Evolutionary conservation across 2,113 vertebrate species (phyloP).

Genomic region (Propithecus coquereli): DNA sequence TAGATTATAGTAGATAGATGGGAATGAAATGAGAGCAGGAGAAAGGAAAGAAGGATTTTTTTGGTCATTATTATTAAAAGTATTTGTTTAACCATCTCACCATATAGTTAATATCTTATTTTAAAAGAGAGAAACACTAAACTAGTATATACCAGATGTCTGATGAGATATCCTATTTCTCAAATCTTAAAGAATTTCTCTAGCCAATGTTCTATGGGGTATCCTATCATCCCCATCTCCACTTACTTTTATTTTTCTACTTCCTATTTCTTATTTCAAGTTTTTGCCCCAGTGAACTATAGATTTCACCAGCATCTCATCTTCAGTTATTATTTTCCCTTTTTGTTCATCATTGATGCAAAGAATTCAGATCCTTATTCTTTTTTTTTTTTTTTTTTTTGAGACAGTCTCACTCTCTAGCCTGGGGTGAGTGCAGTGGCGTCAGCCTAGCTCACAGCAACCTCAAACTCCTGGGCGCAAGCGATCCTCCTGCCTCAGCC

Average conservation of each 20-base stretch:
- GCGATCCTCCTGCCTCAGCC: too few species aligned
- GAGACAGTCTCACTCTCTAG: too few species aligned
- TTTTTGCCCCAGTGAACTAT: not conserved
- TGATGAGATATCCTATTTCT: not conserved
- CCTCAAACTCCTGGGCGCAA: too few species aligned
- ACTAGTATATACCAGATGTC: not conserved
- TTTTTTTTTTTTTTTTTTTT: too few species aligned
- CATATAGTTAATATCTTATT: not conserved
- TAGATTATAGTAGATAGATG: not conserved
- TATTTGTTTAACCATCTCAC: not conserved
- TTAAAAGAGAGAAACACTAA: not conserved
- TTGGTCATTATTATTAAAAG: not conserved
- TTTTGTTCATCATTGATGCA: not conserved
- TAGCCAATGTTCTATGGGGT: not conserved
- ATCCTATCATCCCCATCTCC: not conserved
- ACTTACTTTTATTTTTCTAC: not conserved
- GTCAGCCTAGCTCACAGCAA: too few species aligned
- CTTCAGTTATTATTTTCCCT: not conserved
- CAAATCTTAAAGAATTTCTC: not conserved
- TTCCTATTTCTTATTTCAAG: not conserved
- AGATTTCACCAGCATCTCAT: not conserved
- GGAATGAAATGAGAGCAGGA: not conserved
- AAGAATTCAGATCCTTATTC: not conserved
- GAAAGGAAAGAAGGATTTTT: not conserved
- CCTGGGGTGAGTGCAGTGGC: too few species aligned